Evolutionary conservation across 2,797 vertebrate species (phyloP), one percentile per base, ranked within the genome.

Genomic region (Sebastes iracundus): DNA sequence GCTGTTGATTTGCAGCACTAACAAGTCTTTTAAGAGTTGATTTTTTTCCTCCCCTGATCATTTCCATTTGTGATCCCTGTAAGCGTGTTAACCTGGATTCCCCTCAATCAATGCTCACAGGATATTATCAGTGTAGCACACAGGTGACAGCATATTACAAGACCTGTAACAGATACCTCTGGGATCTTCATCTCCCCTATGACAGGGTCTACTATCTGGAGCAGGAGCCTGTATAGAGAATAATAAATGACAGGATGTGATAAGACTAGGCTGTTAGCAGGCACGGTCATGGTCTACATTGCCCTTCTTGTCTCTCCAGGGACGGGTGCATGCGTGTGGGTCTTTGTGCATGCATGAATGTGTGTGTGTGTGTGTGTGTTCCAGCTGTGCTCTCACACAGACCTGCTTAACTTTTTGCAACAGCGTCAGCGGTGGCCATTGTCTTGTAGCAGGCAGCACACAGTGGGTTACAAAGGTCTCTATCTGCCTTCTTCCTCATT

Each of bases 401-500:
- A 87, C 79, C 76, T 82, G 90, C 81, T 88, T 88, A 77, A 91
- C 86, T 92, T 90, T 46, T 82, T 91, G 77, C 80, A 86, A 46
- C 70, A 67, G 84, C 75, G 30, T 87, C 83, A 63, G 82, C 56
- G 84, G 82, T 73, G 83, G 87, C 87, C 86, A 86, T 90, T 91
- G 93, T 93, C 84, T 88, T 56, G 74, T 80, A 66, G 85, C 87
- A 90, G 85, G 86, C 90, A 83, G 91, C 89, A 88, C 80, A 81
- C 86, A 73, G 78, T 64, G 86, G 92, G 93, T 92, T 93, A 91
- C 93, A 94, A 91, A 95, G 95, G 94, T 95, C 94, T 92, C 86
- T 93, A 92, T 94, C 91, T 89, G 93, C 92, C 91, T 89, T 90
- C 90, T 90, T 89, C 79, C 93, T 95, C 92, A 96, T 96, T 95